Conservation (phyloP, 2,888 invertebrate species). For the Caenorhabditis imperialis region DNA sequence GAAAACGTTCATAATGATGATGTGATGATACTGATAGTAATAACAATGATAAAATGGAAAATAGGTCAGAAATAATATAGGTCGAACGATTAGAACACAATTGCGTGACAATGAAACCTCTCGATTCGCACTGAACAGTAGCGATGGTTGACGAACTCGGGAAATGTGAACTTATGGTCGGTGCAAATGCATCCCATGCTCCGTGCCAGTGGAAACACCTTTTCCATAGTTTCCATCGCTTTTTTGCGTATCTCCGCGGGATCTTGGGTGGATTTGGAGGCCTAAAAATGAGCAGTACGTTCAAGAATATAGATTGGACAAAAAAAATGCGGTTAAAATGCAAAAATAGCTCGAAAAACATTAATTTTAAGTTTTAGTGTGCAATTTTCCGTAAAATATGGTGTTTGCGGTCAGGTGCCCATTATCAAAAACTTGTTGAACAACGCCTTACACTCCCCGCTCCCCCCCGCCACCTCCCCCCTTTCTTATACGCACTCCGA, state of each 20-base stretch:
- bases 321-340: no score
- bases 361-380: no score
- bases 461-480: no score
- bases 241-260: constrained; percentile 22
- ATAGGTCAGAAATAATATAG: constrained; percentile 11
- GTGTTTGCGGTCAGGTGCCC: no score
- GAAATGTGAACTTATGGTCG: constrained; percentile 30
- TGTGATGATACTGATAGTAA: not conserved
- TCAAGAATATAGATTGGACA: no score
- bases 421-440: no score
- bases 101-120: constrained; percentile 26
- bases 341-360: no score
- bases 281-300: constrained; percentile 13
- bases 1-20: not conserved
- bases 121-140: constrained; percentile 32
- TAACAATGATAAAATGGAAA: constrained; percentile 13
- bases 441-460: no score
- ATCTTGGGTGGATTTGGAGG: constrained; percentile 6
- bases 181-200: constrained; percentile 56
- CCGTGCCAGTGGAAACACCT: constrained; percentile 27
- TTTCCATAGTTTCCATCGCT: constrained; percentile 21
- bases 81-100: constrained; percentile 19
- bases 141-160: constrained; percentile 23
- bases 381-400: no score
- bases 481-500: no score